Percentiles rank a stretch among this genome's conserved stretches.
Evolutionary conservation across 2,797 vertebrate genomes (phyloP).

Genomic region (Neostethus bicornis): DNA sequence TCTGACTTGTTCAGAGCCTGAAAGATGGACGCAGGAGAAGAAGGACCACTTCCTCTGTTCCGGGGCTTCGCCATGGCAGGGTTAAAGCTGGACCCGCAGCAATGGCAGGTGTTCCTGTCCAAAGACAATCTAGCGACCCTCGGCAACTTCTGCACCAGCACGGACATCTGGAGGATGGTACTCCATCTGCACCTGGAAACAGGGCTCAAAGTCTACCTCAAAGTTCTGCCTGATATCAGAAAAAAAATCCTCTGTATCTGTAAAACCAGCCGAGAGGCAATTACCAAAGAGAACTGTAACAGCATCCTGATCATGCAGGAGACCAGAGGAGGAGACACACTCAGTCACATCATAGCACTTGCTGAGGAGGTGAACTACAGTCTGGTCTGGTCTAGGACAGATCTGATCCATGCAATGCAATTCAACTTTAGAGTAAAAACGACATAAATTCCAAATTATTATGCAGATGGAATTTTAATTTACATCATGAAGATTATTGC

Average conservation of each 20-base stretch:
- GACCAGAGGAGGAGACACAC: background rate
- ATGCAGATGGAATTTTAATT: too few relatives aligned
- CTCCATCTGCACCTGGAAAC: background rate
- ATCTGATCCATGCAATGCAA: too few relatives aligned
- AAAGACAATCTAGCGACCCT: background rate
- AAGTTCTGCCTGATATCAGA: background rate
- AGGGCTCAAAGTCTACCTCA: background rate
- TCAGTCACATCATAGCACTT: background rate
- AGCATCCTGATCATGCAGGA: background rate
- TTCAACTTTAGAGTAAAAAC: too few relatives aligned
- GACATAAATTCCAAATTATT: too few relatives aligned
- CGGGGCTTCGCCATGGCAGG: background rate
- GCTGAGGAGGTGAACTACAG: slow-evolving; percentile 8
- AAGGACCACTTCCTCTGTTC: background rate
- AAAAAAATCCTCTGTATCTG: slow-evolving; percentile 22
- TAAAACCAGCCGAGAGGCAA: background rate
- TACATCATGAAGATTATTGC: too few relatives aligned
- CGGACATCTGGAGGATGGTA: background rate
- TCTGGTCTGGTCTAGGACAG: too few relatives aligned
- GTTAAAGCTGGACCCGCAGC: background rate
- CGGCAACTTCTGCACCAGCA: background rate
- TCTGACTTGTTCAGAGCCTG: too few relatives aligned
- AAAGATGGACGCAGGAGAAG: too few relatives aligned
- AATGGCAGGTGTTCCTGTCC: background rate
- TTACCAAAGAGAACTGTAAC: slow-evolving; percentile 2